Base-by-base conservation (phyloP, 2,888 invertebrate species). In the Pyralis farinalis region DNA sequence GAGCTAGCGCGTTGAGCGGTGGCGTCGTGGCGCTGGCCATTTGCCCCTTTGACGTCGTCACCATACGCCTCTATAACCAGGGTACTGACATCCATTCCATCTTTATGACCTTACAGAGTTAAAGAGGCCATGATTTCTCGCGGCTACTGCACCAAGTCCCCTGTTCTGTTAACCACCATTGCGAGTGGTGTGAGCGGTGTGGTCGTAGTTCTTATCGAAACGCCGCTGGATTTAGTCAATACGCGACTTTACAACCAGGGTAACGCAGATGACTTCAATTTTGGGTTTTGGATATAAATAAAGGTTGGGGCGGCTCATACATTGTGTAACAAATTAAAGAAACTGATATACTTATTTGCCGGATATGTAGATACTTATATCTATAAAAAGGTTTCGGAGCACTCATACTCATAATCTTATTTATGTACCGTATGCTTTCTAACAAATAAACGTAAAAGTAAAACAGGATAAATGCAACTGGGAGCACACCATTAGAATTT, bases 51-150 rank as follows among this genome's bases (percentile, higher is more conserved):
- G 97, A 97, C 75, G 94, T 97, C 22, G 90, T 95, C 51, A 92
- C 96, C 33, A 96, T 96, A n/a, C 90, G 97, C 51, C 90, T 97
- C 44, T 97, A 96, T 70, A 97, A 97, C 82, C 97, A 97, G 92
- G 94, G 95, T 93, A 89, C 35, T 39, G 43, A 36, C 35, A 9
- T 7, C 28, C 20, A 32, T 9, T 31, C 37, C 36, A n/a, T 44
- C 43, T 46, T 56, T 40, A 48, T 25, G 37, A 45, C 33, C 38
- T 82, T 82, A 22, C 85, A 87, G 87, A 65, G 61, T 75, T 55
- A 87, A 86, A 69, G 63, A 72, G 49, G 48, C 51, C 42, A 65
- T 87, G 44, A 50, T 62, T 44, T 49, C 55, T 25, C 58, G 60
- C 25, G 83, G 77, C 10, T 74, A 69, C 55, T 74, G 90, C 60